These are phyloP conservation scores for Dryobates pubescens DNA, from an alignment of 2,797 vertebrate genomes.

Conservation along the genomic window DNA sequence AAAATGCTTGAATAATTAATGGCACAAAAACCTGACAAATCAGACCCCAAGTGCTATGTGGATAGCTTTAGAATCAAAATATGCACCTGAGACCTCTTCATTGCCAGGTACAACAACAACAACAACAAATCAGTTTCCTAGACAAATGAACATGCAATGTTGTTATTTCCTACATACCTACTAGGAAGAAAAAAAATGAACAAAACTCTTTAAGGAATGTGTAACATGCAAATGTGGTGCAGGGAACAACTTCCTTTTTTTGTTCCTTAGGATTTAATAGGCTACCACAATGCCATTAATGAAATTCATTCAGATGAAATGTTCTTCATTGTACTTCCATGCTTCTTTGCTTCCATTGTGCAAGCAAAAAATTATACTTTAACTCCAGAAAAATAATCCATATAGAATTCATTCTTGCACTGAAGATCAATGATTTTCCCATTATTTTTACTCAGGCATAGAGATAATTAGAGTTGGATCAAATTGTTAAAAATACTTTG, in stretches of 20 bases:
- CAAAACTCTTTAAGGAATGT: neutral
- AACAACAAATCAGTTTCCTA: neutral
- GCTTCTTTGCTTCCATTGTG: neutral
- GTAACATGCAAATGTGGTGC: neutral
- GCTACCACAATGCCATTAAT: neutral
- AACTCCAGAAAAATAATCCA: neutral
- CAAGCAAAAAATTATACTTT: slow-evolving; percentile 9
- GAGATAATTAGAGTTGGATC: neutral
- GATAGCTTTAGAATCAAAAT: neutral
- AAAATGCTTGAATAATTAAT: neutral
- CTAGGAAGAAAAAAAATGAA: neutral
- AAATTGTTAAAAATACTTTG: slow-evolving; percentile 26
- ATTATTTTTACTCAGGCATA: neutral
- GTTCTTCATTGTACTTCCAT: neutral
- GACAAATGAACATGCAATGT: neutral
- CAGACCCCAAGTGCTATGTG: fast-evolving
- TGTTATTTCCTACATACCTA: neutral
- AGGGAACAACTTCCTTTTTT: neutral
- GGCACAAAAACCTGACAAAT: neutral
- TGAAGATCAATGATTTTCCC: neutral
- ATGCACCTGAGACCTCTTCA: neutral
- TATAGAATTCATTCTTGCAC: neutral
- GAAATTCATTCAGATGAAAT: neutral
- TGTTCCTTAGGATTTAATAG: neutral
- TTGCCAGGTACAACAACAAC: neutral